Conservation (phyloP, 2,113 vertebrate genomes). For the Rhynchomys soricoides region DNA sequence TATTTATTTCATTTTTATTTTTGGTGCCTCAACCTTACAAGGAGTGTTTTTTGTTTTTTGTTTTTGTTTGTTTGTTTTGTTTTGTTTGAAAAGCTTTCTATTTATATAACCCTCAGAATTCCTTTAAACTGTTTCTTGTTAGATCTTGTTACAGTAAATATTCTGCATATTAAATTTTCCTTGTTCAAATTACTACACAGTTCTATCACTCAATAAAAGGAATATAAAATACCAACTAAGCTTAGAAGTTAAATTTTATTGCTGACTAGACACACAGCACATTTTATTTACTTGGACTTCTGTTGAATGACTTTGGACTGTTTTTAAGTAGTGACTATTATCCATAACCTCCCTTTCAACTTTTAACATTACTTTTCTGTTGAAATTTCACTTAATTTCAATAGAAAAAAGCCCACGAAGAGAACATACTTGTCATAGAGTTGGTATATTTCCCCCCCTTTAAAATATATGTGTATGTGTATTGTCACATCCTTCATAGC, state of each 20-base stretch:
- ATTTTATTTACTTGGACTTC: not conserved
- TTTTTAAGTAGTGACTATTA: not conserved
- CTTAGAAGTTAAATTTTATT: not conserved
- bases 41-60: not conserved
- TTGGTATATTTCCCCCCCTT: too few relatives aligned
- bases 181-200: not conserved
- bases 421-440: too few relatives aligned
- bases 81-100: not conserved
- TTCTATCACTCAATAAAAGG: not conserved
- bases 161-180: not conserved
- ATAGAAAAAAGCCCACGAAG: too few relatives aligned
- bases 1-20: not conserved
- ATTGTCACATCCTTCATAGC: too few relatives aligned
- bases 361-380: not conserved
- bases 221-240: not conserved
- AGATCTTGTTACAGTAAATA: not conserved
- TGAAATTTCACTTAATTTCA: too few relatives aligned
- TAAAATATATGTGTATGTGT: too few relatives aligned
- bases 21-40: not conserved
- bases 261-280: not conserved
- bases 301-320: not conserved
- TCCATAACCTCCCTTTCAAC: not conserved
- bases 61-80: too few relatives aligned
- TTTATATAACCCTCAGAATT: not conserved
- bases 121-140: not conserved